phyloP scores from a whole-genome alignment of 2,797 vertebrate species.

The Rhynchonycteris naso region DNA sequence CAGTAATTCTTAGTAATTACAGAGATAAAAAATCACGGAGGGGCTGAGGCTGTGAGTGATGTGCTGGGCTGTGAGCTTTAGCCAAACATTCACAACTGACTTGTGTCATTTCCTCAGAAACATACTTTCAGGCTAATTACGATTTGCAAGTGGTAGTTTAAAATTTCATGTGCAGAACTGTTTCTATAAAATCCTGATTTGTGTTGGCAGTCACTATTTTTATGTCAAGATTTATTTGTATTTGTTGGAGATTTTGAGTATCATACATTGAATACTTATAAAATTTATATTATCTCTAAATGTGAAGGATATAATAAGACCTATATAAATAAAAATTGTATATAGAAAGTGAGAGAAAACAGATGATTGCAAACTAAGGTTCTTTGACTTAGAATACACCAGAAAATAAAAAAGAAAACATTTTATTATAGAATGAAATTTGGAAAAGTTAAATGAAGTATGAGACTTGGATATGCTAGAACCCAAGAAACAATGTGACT shows the following conservation, averaged over 20 bases:
- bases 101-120: slow-evolving; percentile 13
- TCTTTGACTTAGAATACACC: slow-evolving; percentile 20
- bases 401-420: slow-evolving; percentile 27
- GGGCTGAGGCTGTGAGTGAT: background rate
- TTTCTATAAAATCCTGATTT: slow-evolving; percentile 53
- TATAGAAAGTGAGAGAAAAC: slow-evolving; percentile 25
- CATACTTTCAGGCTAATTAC: background rate
- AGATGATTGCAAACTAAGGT: background rate
- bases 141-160: slow-evolving; percentile 6
- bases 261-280: background rate
- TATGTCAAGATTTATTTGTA: slow-evolving; percentile 41
- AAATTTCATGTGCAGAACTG: slow-evolving; percentile 9
- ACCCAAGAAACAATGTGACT: background rate
- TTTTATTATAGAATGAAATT: slow-evolving; percentile 45
- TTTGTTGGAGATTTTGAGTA: slow-evolving; percentile 55
- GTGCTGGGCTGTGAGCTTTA: background rate
- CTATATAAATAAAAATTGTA: background rate
- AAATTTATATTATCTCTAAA: background rate
- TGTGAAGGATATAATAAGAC: slow-evolving; percentile 38
- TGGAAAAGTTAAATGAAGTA: slow-evolving; percentile 21
- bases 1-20: background rate
- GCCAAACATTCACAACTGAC: slow-evolving; percentile 30
- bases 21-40: slow-evolving; percentile 40
- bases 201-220: background rate
- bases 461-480: slow-evolving; percentile 13